Conservation (phyloP, 2,113 vertebrate species). For the Paramormyrops kingsleyae region DNA sequence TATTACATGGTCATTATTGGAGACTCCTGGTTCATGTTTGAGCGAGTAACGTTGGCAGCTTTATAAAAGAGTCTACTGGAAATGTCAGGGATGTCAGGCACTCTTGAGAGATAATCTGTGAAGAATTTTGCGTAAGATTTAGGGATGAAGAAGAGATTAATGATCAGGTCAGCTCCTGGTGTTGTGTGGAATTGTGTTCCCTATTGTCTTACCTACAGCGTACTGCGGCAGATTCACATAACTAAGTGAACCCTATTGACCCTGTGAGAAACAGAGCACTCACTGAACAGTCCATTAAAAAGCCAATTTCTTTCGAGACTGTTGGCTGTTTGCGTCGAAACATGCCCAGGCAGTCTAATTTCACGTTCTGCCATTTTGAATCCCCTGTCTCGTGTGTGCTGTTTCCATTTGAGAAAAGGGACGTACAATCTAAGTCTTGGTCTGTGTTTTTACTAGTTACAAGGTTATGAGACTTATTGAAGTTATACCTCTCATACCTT, state of each 20-base stretch:
- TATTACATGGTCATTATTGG: neutral
- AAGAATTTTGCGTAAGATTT: neutral
- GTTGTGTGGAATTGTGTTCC: neutral
- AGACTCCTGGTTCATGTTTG: neutral
- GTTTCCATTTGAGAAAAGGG: neutral
- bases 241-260: neutral
- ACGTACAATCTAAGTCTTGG: neutral
- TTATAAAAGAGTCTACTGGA: neutral
- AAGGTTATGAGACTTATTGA: neutral
- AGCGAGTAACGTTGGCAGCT: neutral
- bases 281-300: slow-evolving; percentile 20
- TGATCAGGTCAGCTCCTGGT: neutral
- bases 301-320: slow-evolving; percentile 16
- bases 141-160: neutral
- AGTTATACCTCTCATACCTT: neutral
- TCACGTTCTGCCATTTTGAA: slow-evolving; percentile 3
- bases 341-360: slow-evolving; percentile 17
- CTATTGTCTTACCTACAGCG: neutral
- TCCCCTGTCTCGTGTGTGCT: neutral
- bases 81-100: neutral
- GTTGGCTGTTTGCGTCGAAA: slow-evolving; percentile 12
- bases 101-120: neutral
- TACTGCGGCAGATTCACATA: neutral
- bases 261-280: neutral
- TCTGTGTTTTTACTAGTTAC: neutral